phyloP scores from a whole-genome alignment of 2,113 vertebrate species.

The Ciconia boyciana region DNA sequence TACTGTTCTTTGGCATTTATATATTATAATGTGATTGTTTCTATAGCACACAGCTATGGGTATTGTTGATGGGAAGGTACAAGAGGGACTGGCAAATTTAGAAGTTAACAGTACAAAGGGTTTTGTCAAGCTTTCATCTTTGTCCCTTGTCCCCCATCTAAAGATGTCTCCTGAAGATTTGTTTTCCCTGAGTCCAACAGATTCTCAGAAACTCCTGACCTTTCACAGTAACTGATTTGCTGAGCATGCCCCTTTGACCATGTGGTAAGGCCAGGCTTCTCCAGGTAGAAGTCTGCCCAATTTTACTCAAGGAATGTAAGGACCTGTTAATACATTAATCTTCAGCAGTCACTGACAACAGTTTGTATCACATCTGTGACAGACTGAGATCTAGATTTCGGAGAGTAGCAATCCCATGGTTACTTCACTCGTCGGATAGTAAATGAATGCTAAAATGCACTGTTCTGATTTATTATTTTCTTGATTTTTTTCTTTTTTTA shows the following conservation, averaged over 20 bases:
- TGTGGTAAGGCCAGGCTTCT: background rate
- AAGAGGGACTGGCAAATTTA: background rate
- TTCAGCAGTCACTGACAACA: background rate
- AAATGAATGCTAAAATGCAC: background rate
- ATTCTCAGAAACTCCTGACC: background rate
- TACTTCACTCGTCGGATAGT: background rate
- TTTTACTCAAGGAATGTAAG: background rate
- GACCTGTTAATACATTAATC: background rate
- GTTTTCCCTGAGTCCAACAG: background rate
- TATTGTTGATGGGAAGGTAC: background rate
- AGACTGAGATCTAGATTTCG: background rate
- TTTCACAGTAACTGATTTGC: background rate
- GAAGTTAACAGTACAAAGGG: background rate
- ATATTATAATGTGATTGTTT: background rate
- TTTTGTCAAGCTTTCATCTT: background rate
- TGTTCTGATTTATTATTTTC: background rate
- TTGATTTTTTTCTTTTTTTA: background rate
- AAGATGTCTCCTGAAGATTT: background rate
- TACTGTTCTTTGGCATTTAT: background rate
- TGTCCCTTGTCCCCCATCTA: background rate
- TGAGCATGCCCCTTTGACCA: background rate
- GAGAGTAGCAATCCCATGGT: background rate
- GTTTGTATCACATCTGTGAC: background rate
- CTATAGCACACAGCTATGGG: background rate
- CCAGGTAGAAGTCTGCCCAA: background rate